A percentile compares a stretch with the other conserved stretches of the same genome.
Evolutionary conservation across 2,113 vertebrate species (phyloP).

Genomic region (Acrocephalus kingi): DNA sequence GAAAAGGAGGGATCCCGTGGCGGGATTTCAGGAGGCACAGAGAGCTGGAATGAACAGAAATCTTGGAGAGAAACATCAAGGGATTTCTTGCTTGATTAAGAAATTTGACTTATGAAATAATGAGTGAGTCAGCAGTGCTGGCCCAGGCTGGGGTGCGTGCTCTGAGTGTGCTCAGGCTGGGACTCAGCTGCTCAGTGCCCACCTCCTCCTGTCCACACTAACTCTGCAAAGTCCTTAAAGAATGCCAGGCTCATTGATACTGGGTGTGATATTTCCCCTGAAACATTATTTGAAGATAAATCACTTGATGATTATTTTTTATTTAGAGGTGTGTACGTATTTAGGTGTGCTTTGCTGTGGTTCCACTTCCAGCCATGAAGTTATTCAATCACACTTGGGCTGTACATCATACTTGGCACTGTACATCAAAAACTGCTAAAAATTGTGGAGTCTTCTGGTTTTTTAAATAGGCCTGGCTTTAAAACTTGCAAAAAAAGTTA

Average conservation of each 20-base stretch:
- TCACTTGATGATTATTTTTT: not conserved
- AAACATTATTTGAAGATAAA: not conserved
- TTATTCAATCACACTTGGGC: rapidly evolving
- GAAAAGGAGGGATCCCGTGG: not conserved
- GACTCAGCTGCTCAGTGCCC: not conserved
- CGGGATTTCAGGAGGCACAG: rapidly evolving
- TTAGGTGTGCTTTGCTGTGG: not conserved
- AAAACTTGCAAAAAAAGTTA: not conserved
- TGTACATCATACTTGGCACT: not conserved
- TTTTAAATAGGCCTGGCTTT: not conserved
- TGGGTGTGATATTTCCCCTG: not conserved
- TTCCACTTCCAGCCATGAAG: not conserved
- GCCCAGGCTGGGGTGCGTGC: not conserved
- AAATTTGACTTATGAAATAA: not conserved
- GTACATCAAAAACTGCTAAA: not conserved
- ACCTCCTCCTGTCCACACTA: not conserved
- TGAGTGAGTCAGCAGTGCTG: not conserved
- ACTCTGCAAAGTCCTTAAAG: not conserved
- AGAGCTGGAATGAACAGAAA: not conserved
- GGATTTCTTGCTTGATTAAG: not conserved
- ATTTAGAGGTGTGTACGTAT: rapidly evolving
- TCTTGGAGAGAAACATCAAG: not conserved
- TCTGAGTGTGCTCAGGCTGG: not conserved
- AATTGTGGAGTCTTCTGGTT: not conserved
- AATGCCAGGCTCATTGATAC: not conserved